phyloP scores from a whole-genome alignment of 2,888 invertebrate genomes.

The Steinernema scapterisci region DNA sequence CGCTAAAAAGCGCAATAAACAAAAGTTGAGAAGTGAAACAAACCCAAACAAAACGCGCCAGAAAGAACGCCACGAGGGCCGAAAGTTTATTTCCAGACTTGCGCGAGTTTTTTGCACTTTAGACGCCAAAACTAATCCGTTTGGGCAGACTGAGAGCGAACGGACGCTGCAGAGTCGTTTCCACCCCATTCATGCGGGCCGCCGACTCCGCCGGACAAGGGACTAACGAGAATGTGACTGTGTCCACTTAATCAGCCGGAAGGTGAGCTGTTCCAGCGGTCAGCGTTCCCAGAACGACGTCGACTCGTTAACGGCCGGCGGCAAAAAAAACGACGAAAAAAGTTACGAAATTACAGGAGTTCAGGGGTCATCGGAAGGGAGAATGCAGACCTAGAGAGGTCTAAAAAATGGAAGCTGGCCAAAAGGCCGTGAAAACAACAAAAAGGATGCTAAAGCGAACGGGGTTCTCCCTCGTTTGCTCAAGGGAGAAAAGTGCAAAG shows the following conservation, averaged over 20 bases:
- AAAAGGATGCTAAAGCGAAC: not conserved
- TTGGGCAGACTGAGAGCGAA: constrained; percentile 25
- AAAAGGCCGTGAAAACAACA: constrained; percentile 7
- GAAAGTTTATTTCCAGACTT: constrained; percentile 27
- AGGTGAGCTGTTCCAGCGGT: constrained; percentile 10
- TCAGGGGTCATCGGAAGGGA: too few species aligned
- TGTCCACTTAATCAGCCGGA: constrained; percentile 27
- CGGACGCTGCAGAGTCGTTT: constrained; percentile 27
- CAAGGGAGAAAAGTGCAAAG: constrained; percentile 21
- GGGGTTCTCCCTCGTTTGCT: constrained; percentile 2
- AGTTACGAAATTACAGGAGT: not conserved
- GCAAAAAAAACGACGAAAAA: not conserved
- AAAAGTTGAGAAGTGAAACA: too few species aligned
- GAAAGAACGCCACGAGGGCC: not conserved
- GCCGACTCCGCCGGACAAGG: constrained; percentile 5
- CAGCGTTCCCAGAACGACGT: not conserved
- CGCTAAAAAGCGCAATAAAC: too few species aligned
- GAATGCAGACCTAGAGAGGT: not conserved
- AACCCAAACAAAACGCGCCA: not conserved
- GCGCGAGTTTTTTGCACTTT: constrained; percentile 22
- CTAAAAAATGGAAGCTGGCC: not conserved
- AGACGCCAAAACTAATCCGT: constrained; percentile 29
- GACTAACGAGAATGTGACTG: constrained; percentile 19
- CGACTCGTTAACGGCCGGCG: not conserved
- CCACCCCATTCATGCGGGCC: constrained; percentile 29